A percentile compares a stretch with the other conserved stretches of the same genome.
These are phyloP conservation scores for Calephelis virginiensis DNA, from an alignment of 1,140 invertebrate genomes.

Conservation along the genomic window DNA sequence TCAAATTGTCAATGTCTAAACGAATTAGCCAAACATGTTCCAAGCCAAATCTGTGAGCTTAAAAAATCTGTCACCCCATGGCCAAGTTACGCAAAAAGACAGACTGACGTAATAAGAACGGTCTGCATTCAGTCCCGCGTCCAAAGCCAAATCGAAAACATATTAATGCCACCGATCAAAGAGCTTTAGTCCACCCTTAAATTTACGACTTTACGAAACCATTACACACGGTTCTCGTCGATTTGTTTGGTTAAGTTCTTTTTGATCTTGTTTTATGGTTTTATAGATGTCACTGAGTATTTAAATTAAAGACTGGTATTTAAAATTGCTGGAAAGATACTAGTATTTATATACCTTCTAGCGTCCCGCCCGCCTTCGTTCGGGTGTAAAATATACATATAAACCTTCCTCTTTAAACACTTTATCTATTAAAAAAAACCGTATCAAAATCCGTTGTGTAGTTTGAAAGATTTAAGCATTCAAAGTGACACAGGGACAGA, in stretches of 20 bases:
- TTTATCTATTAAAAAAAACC: too few species aligned
- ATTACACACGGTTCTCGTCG: constrained; percentile 32
- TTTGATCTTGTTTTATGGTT: constrained; percentile 5
- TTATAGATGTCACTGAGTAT: not conserved
- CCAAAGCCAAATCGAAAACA: constrained; percentile 64
- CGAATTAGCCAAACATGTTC: constrained; percentile 43
- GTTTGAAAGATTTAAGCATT: too few species aligned
- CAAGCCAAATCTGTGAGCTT: constrained; percentile 43
- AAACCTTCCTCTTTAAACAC: too few species aligned
- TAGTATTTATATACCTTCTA: too few species aligned
- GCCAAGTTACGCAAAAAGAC: constrained; percentile 48
- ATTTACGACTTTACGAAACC: constrained; percentile 47
- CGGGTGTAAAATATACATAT: too few species aligned
- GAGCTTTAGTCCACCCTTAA: constrained; percentile 48
- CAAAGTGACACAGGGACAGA: too few species aligned
- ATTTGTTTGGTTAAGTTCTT: constrained; percentile 22
- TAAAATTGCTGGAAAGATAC: too few species aligned
- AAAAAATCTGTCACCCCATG: constrained; percentile 48
- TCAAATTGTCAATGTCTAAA: constrained; percentile 40
- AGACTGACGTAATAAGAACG: constrained; percentile 52
- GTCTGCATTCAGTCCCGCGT: constrained; percentile 58
- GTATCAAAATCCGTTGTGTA: too few species aligned
- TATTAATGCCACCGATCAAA: constrained; percentile 67
- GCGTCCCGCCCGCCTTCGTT: too few species aligned
- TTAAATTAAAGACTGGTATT: too few species aligned